A percentile compares a stretch with the other conserved stretches of the same genome.
These are phyloP conservation scores for Limnephilus marmoratus DNA, from an alignment of 2,888 invertebrate genomes.

Conservation along the genomic window DNA sequence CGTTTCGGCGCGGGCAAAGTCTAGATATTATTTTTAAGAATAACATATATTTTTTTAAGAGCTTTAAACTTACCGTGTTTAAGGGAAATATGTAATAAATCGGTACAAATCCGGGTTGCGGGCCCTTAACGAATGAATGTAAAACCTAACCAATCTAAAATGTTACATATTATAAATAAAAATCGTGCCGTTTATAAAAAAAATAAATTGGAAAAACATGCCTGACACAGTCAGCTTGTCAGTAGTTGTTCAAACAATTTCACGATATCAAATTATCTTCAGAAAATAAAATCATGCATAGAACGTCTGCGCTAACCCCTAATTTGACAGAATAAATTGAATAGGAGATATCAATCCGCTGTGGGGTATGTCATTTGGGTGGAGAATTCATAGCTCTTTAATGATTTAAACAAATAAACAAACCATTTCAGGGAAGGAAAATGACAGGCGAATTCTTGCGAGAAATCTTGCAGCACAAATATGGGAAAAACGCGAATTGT, in stretches of 20 bases:
- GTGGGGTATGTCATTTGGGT: background rate
- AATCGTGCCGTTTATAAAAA: background rate
- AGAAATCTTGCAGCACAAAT: background rate
- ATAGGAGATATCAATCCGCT: background rate
- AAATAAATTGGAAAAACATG: background rate
- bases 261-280: slow-evolving; percentile 19
- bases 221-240: background rate
- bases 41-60: no score
- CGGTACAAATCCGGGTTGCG: no score
- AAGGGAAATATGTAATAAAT: no score
- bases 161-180: background rate
- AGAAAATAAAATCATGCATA: slow-evolving; percentile 22
- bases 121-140: background rate
- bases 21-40: no score
- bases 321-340: slow-evolving; percentile 28
- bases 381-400: slow-evolving; percentile 18
- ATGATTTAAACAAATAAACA: slow-evolving; percentile 8
- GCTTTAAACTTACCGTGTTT: no score
- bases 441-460: background rate
- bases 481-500: background rate
- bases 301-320: background rate
- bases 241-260: background rate
- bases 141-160: background rate
- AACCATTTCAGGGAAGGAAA: background rate
- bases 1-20: no score